These are phyloP conservation scores for Coturnix japonica DNA, from an alignment of 2,113 vertebrate genomes.

Conservation along the genomic window DNA sequence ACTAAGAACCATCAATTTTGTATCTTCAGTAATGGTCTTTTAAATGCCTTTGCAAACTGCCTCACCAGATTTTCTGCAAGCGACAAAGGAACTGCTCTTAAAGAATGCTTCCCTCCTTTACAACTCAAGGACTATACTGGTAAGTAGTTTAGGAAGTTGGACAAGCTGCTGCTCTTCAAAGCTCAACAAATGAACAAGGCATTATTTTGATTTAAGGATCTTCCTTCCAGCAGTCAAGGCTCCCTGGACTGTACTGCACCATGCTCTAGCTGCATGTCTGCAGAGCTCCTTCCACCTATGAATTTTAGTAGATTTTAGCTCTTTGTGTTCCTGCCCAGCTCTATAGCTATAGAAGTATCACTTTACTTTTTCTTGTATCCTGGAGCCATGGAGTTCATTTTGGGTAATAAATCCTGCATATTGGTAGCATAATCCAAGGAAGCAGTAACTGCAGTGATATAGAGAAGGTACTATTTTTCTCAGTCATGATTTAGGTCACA, in stretches of 20 bases:
- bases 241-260: neutral
- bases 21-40: neutral
- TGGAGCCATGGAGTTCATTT: slow-evolving; percentile 65
- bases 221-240: neutral
- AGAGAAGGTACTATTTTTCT: slow-evolving; percentile 77
- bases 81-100: neutral
- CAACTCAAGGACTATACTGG: rapidly evolving
- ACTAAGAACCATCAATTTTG: neutral
- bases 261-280: neutral
- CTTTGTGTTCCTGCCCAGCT: neutral
- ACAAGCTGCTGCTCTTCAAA: neutral
- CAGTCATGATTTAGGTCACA: slow-evolving; percentile 82
- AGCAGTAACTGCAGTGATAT: slow-evolving; percentile 39
- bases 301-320: neutral
- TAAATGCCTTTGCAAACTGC: neutral
- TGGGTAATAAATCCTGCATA: slow-evolving; percentile 58
- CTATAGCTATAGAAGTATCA: neutral
- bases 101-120: neutral
- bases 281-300: neutral
- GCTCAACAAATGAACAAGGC: neutral
- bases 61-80: neutral
- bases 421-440: slow-evolving; percentile 26
- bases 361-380: slow-evolving; percentile 8
- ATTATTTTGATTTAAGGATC: slow-evolving; percentile 27
- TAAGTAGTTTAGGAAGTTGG: neutral